Evolutionary conservation across 1,140 invertebrate species (phyloP).

Genomic region (Ectropis grisescens): DNA sequence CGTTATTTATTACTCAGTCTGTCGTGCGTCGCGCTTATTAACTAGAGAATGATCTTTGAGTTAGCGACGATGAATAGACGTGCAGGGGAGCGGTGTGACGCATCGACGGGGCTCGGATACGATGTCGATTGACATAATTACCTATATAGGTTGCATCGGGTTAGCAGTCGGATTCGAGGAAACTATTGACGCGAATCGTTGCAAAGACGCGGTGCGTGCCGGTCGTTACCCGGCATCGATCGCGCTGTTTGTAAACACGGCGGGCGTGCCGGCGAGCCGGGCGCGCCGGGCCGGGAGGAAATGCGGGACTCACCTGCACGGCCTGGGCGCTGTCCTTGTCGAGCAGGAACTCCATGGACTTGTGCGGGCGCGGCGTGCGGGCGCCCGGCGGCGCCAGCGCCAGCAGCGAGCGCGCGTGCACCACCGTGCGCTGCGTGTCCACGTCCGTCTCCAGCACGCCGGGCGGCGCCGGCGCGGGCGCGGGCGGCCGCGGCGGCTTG

Average conservation of each 20-base stretch:
- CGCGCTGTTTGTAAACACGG: constrained; percentile 56
- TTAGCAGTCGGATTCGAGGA: background rate
- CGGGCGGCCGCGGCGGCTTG: constrained; percentile 54
- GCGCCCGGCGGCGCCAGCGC: constrained; percentile 77
- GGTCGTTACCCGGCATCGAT: constrained; percentile 34
- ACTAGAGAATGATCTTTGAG: background rate
- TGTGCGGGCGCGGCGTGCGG: constrained; percentile 76
- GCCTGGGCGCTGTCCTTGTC: constrained; percentile 83
- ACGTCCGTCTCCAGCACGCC: constrained; percentile 90
- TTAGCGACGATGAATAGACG: constrained; percentile 1
- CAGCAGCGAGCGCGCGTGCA: constrained; percentile 83
- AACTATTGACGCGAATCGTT: background rate
- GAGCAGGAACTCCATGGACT: constrained; percentile 94
- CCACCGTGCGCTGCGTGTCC: constrained; percentile 71
- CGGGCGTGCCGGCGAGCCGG: background rate
- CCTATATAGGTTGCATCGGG: no score
- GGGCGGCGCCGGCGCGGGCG: constrained; percentile 62
- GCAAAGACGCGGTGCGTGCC: no score
- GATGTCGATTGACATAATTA: no score
- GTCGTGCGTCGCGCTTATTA: constrained; percentile 9
- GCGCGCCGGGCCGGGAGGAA: background rate
- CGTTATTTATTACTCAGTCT: constrained; percentile 16
- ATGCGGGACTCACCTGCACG: constrained; percentile 41
- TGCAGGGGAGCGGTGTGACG: background rate
- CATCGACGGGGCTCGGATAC: constrained; percentile 5